Percentiles rank a stretch among this genome's conserved stretches.
Conservation (phyloP, 1,140 invertebrate species). For the Thalassaphorura encarpata region DNA sequence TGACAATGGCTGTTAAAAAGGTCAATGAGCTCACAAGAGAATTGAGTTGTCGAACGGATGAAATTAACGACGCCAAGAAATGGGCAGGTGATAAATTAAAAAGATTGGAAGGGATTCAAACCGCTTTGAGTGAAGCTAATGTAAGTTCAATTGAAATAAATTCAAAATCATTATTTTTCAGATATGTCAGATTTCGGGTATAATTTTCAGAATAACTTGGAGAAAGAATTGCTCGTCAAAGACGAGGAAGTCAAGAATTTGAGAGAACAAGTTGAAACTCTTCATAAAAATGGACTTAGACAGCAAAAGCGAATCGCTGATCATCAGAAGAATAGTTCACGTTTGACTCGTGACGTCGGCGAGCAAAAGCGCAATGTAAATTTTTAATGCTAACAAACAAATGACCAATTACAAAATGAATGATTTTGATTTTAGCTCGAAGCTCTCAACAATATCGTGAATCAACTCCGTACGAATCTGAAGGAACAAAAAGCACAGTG, state of each 20-base stretch:
- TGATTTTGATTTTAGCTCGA: constrained; percentile 11
- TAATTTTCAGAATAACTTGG: not conserved
- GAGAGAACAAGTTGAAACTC: not conserved
- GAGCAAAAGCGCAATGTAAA: constrained; percentile 13
- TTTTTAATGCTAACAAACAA: not conserved
- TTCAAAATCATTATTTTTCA: not conserved
- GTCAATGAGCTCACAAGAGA: not conserved
- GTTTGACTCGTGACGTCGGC: constrained; percentile 1
- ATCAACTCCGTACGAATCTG: constrained; percentile 9
- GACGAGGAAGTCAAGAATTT: constrained; percentile 11
- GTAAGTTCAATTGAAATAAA: not conserved
- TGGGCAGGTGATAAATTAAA: not conserved
- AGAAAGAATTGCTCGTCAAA: not conserved
- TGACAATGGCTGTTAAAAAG: not conserved
- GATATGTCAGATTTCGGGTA: not conserved
- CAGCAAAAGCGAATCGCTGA: constrained; percentile 21
- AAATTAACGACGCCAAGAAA: not conserved
- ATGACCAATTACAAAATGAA: not conserved
- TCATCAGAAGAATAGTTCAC: constrained; percentile 15
- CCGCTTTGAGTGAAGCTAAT: not conserved
- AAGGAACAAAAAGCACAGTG: constrained; percentile 18
- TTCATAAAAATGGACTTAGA: constrained; percentile 2
- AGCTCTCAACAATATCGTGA: constrained; percentile 2
- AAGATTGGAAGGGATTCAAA: constrained; percentile 1
- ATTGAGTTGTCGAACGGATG: not conserved